A percentile compares a stretch with the other conserved stretches of the same genome.
Evolutionary conservation across 2,888 invertebrate genomes (phyloP).

Genomic region (Ptychoptera albimana): DNA sequence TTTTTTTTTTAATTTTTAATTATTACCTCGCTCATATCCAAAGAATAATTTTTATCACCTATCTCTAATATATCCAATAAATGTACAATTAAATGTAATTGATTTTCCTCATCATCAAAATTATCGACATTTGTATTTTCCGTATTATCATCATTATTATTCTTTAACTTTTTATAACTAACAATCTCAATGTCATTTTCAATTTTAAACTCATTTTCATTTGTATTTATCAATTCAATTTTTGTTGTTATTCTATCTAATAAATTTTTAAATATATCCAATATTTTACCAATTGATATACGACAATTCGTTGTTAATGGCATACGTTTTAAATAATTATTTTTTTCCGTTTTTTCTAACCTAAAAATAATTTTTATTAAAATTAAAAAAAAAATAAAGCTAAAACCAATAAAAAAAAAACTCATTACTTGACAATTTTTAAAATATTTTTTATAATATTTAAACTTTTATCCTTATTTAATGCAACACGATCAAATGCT

Average conservation of each 20-base stretch:
- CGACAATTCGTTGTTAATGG: conserved; percentile 20
- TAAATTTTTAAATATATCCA: conserved; percentile 19
- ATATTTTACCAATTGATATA: conserved; percentile 24
- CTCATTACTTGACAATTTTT: conserved; percentile 23
- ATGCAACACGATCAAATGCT: conserved; percentile 24
- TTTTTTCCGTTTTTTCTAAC: conserved; percentile 20
- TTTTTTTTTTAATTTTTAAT: neutral
- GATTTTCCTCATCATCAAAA: conserved; percentile 5
- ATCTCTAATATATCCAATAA: conserved; percentile 48
- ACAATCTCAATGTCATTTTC: neutral
- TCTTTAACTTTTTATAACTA: neutral
- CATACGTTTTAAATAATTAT: conserved; percentile 19
- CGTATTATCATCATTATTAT: neutral
- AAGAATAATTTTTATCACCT: conserved; percentile 38
- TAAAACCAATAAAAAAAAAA: neutral
- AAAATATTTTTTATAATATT: conserved; percentile 34
- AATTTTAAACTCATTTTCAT: neutral
- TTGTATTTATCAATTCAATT: neutral
- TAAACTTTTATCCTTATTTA: conserved; percentile 24
- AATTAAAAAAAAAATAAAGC: neutral
- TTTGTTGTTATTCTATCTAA: neutral
- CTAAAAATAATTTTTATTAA: conserved; percentile 12
- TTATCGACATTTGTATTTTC: neutral
- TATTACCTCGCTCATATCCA: conserved; percentile 43
- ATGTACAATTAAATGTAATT: conserved; percentile 38